A percentile compares a stretch with the other conserved stretches of the same genome.
Evolutionary conservation across 2,113 vertebrate genomes (phyloP).

Genomic region (Tympanuchus pallidicinctus): DNA sequence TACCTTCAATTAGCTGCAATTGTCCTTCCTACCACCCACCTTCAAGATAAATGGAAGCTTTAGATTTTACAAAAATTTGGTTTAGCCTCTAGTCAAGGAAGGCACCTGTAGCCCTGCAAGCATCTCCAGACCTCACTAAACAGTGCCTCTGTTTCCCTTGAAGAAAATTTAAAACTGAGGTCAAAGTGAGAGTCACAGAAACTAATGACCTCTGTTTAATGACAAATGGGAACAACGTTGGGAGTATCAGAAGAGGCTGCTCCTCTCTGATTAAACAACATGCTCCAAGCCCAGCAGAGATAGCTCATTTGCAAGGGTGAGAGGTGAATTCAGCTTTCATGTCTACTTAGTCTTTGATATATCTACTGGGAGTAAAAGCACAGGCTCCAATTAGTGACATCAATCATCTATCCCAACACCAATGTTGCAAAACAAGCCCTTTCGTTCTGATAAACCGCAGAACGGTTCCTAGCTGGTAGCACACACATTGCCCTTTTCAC

Average conservation of each 20-base stretch:
- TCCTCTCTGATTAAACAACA: neutral
- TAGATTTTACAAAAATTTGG: neutral
- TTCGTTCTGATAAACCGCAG: neutral
- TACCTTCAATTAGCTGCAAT: neutral
- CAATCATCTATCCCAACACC: neutral
- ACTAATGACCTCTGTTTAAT: neutral
- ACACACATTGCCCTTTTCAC: neutral
- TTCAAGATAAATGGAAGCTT: neutral
- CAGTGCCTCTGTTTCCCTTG: neutral
- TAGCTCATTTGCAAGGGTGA: neutral
- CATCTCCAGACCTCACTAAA: neutral
- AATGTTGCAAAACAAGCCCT: neutral
- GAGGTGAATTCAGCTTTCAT: neutral
- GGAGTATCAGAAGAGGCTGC: neutral
- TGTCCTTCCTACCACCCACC: neutral
- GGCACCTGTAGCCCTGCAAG: neutral
- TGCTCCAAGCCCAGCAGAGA: neutral
- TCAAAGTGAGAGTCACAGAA: neutral
- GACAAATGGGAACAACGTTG: neutral
- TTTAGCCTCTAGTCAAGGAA: neutral
- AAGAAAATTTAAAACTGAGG: constrained; percentile 2
- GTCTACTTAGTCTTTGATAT: neutral
- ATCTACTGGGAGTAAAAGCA: neutral
- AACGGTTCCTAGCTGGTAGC: neutral
- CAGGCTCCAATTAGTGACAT: constrained; percentile 2